Evolutionary conservation across 2,888 invertebrate species (phyloP), one percentile per base, ranked within the genome.

Genomic region (Drosophila prolongata): DNA sequence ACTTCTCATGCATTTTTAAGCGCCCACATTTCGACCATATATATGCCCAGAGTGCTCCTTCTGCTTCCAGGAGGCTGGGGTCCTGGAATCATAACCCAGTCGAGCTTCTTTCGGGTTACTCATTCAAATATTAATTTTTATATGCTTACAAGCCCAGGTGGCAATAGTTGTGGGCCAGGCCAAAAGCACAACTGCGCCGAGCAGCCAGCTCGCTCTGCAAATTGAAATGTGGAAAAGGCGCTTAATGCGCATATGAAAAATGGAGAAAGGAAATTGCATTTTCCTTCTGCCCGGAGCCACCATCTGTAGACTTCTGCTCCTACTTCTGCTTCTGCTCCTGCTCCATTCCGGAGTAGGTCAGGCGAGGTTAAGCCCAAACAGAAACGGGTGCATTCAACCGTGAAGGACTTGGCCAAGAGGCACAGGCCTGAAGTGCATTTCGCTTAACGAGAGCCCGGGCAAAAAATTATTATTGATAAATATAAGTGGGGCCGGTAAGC

Each of bases 181-280:
- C 73, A 34, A 43, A 57, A 52, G 57, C 37, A 58, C 52, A 35
- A 58, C 56, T 56, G 54, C 11, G 52, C 52, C 38, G 19, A 16
- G 52, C 35, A 37, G 52, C 35, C 30, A 14, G 47, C 43, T 55
- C 40, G 53, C 50, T 70, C 71, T 53, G 73, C 60, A 86, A 84
- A 84, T 84, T 84, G 83, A 84, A 88, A 84, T 88, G 88, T 79
- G 76, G 47, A 84, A 87, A 85, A 76, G 76, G 69, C 83, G 86
- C 76, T 87, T 88, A 84, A 88, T 82, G 86, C 78, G 83, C 83
- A 85, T 72, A 88, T 88, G 79, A 88, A 84, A 84, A 75, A 84
- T 85, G 79, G 83, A 86, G 65, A 76, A 76, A 73, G 74, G 78
- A 84, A 84, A 84, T 84, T 84, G 83, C 83, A 84, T 84, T 84